Conservation (phyloP, 2,113 vertebrate species). For the Salvelinus sp. region DNA sequence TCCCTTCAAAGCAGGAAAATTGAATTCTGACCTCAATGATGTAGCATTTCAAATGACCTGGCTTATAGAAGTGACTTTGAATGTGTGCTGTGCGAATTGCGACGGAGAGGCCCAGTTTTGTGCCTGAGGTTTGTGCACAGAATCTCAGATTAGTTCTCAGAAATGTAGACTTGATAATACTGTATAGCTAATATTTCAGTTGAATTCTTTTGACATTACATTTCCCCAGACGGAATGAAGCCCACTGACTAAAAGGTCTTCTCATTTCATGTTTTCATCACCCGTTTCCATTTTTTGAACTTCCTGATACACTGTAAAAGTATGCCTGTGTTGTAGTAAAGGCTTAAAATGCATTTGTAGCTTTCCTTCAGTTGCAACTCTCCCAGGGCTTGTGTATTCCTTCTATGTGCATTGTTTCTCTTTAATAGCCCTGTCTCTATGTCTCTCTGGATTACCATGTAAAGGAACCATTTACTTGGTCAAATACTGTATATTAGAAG, state of each 20-base stretch:
- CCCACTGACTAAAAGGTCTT: background rate
- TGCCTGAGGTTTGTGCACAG: background rate
- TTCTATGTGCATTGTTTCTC: constrained; percentile 45
- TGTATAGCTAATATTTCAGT: background rate
- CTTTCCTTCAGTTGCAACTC: constrained; percentile 44
- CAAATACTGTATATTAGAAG: constrained; percentile 66
- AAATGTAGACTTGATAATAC: no score
- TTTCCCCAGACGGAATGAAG: background rate
- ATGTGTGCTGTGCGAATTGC: background rate
- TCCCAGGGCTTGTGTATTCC: constrained; percentile 45
- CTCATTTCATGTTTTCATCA: background rate
- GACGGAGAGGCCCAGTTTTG: background rate
- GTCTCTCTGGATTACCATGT: constrained; percentile 55
- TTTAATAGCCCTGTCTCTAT: constrained; percentile 49
- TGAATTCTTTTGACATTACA: background rate
- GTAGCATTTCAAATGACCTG: constrained; percentile 30
- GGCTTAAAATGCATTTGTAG: constrained; percentile 29
- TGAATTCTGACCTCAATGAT: constrained; percentile 37
- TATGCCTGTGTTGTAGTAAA: constrained; percentile 14
- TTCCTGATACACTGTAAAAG: background rate
- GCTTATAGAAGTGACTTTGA: constrained; percentile 15
- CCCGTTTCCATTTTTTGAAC: no score
- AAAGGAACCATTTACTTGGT: constrained; percentile 72
- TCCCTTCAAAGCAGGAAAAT: constrained; percentile 29
- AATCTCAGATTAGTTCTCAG: constrained; percentile 1